A percentile compares a stretch with the other conserved stretches of the same genome.
phyloP scores from a whole-genome alignment of 2,888 invertebrate species.

The Dascillus cervinus region DNA sequence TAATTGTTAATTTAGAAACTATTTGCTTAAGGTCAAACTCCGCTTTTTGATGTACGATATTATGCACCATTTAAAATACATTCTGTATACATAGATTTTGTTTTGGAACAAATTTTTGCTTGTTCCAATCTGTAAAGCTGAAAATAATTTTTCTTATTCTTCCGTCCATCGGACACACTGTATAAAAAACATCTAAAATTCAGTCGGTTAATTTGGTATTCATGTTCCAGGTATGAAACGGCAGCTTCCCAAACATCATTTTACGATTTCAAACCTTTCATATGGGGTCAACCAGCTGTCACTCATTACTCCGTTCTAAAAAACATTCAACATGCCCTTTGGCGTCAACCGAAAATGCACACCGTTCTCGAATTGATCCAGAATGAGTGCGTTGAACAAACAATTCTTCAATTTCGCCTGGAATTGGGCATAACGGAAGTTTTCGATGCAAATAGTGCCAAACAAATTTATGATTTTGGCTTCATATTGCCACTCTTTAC shows the following conservation, averaged over 20 bases:
- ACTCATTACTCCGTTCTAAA: constrained; percentile 65
- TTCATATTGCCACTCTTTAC: constrained; percentile 74
- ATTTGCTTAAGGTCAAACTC: too few species aligned
- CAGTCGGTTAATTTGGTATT: too few species aligned
- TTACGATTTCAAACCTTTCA: constrained; percentile 55
- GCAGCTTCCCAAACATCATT: constrained; percentile 29
- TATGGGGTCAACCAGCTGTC: constrained; percentile 78
- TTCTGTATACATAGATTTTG: too few species aligned
- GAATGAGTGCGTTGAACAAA: constrained; percentile 54
- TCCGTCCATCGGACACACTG: too few species aligned
- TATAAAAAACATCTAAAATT: too few species aligned
- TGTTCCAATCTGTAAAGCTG: too few species aligned
- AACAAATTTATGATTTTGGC: constrained; percentile 68
- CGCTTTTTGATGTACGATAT: too few species aligned
- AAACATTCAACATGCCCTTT: constrained; percentile 50
- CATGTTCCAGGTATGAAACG: constrained; percentile 35
- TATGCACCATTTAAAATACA: too few species aligned
- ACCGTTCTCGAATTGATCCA: constrained; percentile 68
- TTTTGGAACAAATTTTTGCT: too few species aligned
- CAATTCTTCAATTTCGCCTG: constrained; percentile 61
- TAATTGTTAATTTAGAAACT: too few species aligned
- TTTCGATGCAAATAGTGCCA: constrained; percentile 10
- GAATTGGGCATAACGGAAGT: constrained; percentile 28
- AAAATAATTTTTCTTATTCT: too few species aligned
- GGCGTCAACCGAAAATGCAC: constrained; percentile 64